These are phyloP conservation scores for Prunella fulvescens DNA, from an alignment of 2,113 vertebrate genomes.

Conservation along the genomic window DNA sequence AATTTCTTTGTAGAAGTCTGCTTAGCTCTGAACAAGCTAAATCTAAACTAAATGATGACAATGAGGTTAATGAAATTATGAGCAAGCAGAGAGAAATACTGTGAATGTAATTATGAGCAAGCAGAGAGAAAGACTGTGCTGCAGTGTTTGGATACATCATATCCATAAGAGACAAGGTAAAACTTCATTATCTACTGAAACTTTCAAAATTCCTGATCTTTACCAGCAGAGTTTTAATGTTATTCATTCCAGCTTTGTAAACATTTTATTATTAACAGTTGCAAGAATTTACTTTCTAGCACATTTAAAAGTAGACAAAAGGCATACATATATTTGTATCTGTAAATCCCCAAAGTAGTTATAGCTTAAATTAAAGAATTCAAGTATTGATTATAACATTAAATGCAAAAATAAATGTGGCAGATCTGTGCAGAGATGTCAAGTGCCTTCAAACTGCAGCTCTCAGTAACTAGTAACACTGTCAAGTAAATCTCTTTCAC, in stretches of 20 bases:
- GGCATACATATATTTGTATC: neutral
- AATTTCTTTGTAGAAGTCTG: neutral
- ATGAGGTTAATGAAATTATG: neutral
- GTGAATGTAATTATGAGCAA: neutral
- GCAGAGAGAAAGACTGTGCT: neutral
- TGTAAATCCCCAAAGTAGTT: neutral
- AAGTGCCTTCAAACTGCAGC: neutral
- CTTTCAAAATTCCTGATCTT: neutral
- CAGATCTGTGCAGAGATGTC: neutral
- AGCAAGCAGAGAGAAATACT: neutral
- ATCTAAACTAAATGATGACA: neutral
- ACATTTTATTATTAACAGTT: neutral
- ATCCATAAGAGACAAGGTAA: neutral
- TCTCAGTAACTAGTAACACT: constrained; percentile 16
- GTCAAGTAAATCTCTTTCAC: neutral
- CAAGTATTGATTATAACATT: constrained; percentile 27
- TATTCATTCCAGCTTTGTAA: neutral
- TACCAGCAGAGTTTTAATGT: neutral
- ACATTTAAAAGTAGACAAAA: neutral
- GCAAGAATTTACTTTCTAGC: neutral
- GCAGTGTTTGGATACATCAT: neutral
- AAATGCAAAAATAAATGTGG: constrained; percentile 26
- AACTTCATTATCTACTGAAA: neutral
- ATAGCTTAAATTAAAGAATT: constrained; percentile 24
- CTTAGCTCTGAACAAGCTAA: neutral